A percentile compares a stretch with the other conserved stretches of the same genome.
Evolutionary conservation across 2,888 invertebrate species (phyloP).

Genomic region (Archips crataeganus): DNA sequence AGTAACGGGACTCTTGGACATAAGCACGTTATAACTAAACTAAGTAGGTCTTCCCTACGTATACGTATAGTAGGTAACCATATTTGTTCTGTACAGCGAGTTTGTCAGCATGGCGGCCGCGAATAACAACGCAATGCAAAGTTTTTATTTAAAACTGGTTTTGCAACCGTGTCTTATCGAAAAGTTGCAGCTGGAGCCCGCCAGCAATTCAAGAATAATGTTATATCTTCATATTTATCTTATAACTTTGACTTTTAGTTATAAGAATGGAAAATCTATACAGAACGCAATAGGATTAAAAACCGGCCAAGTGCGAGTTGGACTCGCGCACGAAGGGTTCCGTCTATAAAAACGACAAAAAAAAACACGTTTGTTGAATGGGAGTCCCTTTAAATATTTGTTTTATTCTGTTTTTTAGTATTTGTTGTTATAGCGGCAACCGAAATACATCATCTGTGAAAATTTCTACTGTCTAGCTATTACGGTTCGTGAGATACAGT

Average conservation of each 20-base stretch:
- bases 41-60: background rate
- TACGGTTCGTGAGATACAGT: too few species aligned
- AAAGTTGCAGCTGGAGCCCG: background rate
- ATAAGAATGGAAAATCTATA: background rate
- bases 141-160: constrained; percentile 1
- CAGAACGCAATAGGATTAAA: background rate
- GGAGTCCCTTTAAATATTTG: too few species aligned
- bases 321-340: background rate
- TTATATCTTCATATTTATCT: background rate
- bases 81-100: background rate
- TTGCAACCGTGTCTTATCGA: background rate
- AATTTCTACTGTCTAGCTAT: too few species aligned
- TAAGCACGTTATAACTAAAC: background rate
- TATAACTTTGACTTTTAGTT: background rate
- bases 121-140: background rate
- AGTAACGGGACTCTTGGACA: background rate
- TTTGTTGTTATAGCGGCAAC: too few species aligned
- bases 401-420: too few species aligned
- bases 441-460: too few species aligned
- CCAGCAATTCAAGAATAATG: background rate
- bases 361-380: too few species aligned
- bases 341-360: too few species aligned
- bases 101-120: background rate
- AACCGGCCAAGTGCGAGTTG: background rate
- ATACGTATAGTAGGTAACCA: background rate